Base-by-base conservation (phyloP, 2,888 invertebrate species). In the Acholoe squamosa region DNA sequence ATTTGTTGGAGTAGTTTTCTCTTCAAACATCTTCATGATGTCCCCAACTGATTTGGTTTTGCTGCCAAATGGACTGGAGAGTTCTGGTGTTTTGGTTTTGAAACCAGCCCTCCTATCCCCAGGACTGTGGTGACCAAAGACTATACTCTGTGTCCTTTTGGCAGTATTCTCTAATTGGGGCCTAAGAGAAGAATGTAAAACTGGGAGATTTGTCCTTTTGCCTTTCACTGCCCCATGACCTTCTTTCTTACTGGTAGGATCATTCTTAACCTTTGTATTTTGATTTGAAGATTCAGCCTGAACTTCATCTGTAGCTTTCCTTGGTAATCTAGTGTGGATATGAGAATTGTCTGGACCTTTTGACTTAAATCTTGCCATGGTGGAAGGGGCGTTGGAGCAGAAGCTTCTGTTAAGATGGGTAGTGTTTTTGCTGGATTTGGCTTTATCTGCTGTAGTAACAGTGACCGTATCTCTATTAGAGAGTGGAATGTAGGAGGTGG, bases 11-110 rank as follows among this genome's bases (percentile, higher is more conserved):
- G 52, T 28, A 25, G 52, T 19, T 54, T 86, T 86, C 3, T 86
- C 33, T 54, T 86, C 86, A 33, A 86, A 86, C 14, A 86, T 28
- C 56, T 86, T 86, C 52, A 54, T 52, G 56, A 86, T 86, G 25
- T 86, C 86, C 25, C 86, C 86, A 54, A 86, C 54, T 5, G 86
- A 86, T 33, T 56, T 51, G 28, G 54, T 16, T 54, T 52, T 54
- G 52, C 16, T 86, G 0, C 56, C 56, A 22, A 54, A 54, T 3
- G 19, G 16, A 54, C 19, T 54, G 86, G 28, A 14, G 5, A 76
- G 3, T 76, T 28, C 31, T 7, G 43, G 43, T 43, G 43, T 43
- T 43, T 10, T 43, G 3, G 43, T 43, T 43, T 43, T 43, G 43
- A 43, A 43, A 3, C 43, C 43, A 43, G 43, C 10, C 10, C 43